phyloP scores from a whole-genome alignment of 2,113 vertebrate species.

The Columba livia region DNA sequence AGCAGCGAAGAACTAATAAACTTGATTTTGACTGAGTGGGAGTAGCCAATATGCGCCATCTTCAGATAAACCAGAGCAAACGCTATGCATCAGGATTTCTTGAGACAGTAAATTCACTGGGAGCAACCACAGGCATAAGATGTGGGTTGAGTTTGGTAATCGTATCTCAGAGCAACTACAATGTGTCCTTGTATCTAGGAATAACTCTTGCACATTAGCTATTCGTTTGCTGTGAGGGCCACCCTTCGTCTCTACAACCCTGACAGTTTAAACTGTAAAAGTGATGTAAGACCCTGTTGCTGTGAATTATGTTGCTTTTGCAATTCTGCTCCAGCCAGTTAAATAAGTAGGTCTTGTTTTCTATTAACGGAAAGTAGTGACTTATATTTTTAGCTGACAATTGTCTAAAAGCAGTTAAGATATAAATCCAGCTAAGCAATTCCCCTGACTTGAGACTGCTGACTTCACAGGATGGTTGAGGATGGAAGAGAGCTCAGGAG shows the following conservation, averaged over 20 bases:
- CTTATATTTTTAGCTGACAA: background rate
- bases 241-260: background rate
- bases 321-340: background rate
- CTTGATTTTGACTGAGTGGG: background rate
- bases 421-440: background rate
- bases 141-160: background rate
- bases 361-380: background rate
- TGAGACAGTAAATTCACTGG: background rate
- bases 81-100: background rate
- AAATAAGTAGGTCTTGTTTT: background rate
- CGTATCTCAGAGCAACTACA: background rate
- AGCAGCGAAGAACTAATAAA: background rate
- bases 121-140: background rate
- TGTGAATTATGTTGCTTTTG: background rate
- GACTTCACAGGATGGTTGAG: background rate
- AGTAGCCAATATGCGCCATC: background rate
- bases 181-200: background rate
- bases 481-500: background rate
- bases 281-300: background rate
- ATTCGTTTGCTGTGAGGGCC: background rate
- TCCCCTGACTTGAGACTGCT: background rate
- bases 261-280: background rate
- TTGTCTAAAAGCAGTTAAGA: background rate
- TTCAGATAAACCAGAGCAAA: background rate
- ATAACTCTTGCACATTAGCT: background rate